phyloP scores from a whole-genome alignment of 2,888 invertebrate species.

The Drosophila nr. fundita region DNA sequence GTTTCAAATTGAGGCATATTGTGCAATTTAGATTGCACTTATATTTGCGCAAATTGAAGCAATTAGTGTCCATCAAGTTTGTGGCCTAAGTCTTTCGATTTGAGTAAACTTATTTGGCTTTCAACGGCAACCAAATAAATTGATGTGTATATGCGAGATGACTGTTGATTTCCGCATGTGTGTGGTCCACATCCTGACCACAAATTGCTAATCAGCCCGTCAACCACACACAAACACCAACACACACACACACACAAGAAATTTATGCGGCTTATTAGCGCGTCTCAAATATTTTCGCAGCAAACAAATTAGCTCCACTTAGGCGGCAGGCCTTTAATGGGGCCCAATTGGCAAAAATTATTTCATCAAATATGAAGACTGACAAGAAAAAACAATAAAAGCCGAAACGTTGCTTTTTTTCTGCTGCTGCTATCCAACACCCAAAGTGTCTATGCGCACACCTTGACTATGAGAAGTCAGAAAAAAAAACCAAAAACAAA shows the following conservation, averaged over 20 bases:
- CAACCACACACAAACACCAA: conserved; percentile 43
- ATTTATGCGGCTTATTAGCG: conserved; percentile 75
- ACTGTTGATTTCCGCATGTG: conserved; percentile 32
- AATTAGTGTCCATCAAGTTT: conserved; percentile 36
- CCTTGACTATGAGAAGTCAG: conserved; percentile 57
- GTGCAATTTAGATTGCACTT: background rate
- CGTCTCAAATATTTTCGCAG: conserved; percentile 67
- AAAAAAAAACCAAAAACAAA: conserved; percentile 26
- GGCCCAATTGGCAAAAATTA: conserved; percentile 62
- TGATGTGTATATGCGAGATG: conserved; percentile 24
- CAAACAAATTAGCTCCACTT: conserved; percentile 82
- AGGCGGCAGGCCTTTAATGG: conserved; percentile 58
- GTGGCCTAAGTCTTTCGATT: conserved; percentile 54
- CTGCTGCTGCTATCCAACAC: conserved; percentile 59
- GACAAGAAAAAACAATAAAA: conserved; percentile 50
- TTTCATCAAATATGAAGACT: conserved; percentile 67
- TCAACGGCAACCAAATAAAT: conserved; percentile 58
- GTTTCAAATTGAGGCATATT: background rate
- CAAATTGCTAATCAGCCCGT: conserved; percentile 69
- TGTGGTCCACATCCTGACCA: conserved; percentile 68
- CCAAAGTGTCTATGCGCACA: conserved; percentile 79
- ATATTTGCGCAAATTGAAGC: conserved; percentile 2
- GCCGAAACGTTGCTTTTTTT: conserved; percentile 38
- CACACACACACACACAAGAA: conserved; percentile 36
- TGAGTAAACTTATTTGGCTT: conserved; percentile 37